A percentile compares a stretch with the other conserved stretches of the same genome.
Conservation (phyloP, 2,888 invertebrate genomes). For the Synanthedon tipuliformis region DNA sequence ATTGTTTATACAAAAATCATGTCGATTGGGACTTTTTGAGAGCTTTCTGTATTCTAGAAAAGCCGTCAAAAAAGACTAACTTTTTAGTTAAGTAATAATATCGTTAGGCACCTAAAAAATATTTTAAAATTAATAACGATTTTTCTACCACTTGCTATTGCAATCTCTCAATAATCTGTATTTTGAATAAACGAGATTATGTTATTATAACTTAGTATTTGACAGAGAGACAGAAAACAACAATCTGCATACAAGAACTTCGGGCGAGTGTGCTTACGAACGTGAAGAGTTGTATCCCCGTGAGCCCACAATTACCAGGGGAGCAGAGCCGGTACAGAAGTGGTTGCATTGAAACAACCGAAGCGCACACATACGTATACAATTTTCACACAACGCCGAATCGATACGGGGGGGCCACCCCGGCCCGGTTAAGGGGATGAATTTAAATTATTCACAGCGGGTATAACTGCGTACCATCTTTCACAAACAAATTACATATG, state of each 20-base stretch:
- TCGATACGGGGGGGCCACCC: constrained; percentile 52
- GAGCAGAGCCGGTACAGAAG: not conserved
- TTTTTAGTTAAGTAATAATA: too few species aligned
- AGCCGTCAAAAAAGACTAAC: too few species aligned
- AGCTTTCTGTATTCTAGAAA: too few species aligned
- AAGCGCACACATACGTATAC: not conserved
- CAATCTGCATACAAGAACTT: constrained; percentile 25
- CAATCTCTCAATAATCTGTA: too few species aligned
- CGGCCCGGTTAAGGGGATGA: constrained; percentile 52
- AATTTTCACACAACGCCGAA: constrained; percentile 20
- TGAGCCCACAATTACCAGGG: constrained; percentile 31
- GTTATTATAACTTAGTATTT: too few species aligned
- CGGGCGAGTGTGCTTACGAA: constrained; percentile 46
- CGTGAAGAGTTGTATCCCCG: constrained; percentile 43
- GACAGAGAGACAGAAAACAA: too few species aligned
- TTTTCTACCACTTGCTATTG: too few species aligned
- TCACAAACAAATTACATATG: constrained; percentile 70
- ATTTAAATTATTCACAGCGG: constrained; percentile 70
- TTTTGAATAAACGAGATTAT: too few species aligned
- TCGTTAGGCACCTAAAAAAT: too few species aligned
- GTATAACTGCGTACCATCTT: constrained; percentile 67
- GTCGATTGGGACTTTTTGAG: too few species aligned
- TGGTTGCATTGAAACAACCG: not conserved
- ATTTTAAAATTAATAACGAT: too few species aligned
- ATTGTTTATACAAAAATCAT: too few species aligned